These are phyloP conservation scores for Diceros bicornis DNA, from an alignment of 2,797 vertebrate species.

Conservation along the genomic window DNA sequence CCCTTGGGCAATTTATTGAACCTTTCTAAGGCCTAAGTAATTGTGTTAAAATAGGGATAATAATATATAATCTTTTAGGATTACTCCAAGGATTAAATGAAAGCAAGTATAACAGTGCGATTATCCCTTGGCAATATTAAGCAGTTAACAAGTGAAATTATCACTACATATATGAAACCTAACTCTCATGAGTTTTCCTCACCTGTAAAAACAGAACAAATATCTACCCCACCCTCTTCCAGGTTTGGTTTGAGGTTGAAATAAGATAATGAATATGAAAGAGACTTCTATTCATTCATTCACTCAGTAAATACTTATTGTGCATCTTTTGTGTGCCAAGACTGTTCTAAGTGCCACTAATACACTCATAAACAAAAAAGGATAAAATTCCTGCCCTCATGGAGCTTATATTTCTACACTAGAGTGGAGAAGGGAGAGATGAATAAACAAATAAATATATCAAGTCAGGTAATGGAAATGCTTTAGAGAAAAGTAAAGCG, in stretches of 20 bases:
- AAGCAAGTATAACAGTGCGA: conserved; percentile 37
- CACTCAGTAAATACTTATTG: not conserved
- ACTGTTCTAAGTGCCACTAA: not conserved
- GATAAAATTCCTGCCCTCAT: not conserved
- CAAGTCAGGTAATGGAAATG: not conserved
- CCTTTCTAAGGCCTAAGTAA: not conserved
- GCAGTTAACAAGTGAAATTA: conserved; percentile 62
- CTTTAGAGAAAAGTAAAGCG: not conserved
- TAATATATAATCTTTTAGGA: conserved; percentile 69
- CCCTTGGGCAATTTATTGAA: conserved; percentile 46
- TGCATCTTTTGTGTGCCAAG: not conserved
- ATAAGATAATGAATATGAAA: conserved; percentile 38
- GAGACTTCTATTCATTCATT: conserved; percentile 8
- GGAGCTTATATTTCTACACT: not conserved
- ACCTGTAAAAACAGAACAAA: conserved; percentile 17
- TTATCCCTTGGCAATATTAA: conserved; percentile 45
- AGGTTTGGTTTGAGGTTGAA: conserved; percentile 57
- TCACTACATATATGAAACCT: not conserved
- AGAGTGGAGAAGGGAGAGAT: not conserved
- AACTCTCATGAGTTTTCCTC: not conserved
- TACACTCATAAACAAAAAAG: not conserved
- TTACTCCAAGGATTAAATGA: conserved; percentile 72
- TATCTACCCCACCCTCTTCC: not conserved
- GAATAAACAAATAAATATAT: not conserved
- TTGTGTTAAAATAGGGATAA: conserved; percentile 70